Percentiles rank a stretch among this genome's conserved stretches.
Conservation (phyloP, 2,797 vertebrate species). For the Urocyon cinereoargenteus region DNA sequence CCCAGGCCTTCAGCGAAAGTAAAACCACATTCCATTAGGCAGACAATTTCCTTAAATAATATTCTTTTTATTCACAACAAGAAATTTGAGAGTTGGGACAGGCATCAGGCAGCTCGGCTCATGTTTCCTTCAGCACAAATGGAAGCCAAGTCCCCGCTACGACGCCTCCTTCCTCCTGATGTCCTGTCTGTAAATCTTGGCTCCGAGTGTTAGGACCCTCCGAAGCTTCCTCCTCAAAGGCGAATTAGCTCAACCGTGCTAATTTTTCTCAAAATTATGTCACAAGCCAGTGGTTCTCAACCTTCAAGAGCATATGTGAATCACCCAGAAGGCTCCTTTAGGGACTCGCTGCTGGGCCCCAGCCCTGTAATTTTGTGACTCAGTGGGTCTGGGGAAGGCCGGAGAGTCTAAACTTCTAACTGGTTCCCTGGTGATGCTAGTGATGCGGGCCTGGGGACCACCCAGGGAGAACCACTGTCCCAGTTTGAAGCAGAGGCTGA, state of each 20-base stretch:
- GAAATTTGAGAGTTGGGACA: background rate
- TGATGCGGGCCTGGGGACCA: background rate
- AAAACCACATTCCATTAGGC: constrained; percentile 1
- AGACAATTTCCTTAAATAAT: background rate
- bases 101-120: background rate
- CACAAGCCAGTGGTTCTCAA: background rate
- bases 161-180: background rate
- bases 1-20: background rate
- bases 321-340: background rate
- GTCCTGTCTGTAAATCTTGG: background rate
- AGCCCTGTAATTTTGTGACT: background rate
- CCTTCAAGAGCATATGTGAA: background rate
- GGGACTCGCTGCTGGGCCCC: background rate
- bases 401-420: background rate
- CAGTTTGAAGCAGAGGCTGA: no score
- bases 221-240: background rate
- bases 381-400: background rate
- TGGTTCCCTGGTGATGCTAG: background rate
- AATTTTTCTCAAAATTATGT: constrained; percentile 10
- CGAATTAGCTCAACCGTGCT: background rate
- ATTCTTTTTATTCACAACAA: background rate
- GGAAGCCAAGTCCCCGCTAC: background rate
- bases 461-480: background rate
- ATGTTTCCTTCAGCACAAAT: accelerated
- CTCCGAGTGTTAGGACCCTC: background rate